A percentile compares a stretch with the other conserved stretches of the same genome.
Conservation (phyloP, 2,888 invertebrate genomes). For the Tinea semifulvella region DNA sequence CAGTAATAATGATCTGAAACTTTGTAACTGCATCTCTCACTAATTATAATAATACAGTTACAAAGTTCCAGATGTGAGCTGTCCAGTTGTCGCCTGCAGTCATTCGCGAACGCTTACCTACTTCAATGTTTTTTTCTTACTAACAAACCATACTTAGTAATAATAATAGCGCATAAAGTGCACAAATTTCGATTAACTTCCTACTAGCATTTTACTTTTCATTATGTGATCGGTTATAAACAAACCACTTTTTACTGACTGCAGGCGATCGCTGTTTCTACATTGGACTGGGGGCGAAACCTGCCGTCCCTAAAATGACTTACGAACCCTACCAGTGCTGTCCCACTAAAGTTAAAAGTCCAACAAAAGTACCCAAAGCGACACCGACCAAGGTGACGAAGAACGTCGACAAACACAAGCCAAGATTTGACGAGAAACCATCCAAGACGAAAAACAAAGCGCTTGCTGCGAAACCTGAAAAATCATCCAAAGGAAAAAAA, state of each 20-base stretch:
- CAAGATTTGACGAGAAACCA: conserved; percentile 39
- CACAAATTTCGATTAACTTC: conserved; percentile 55
- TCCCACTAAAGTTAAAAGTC: conserved; percentile 83
- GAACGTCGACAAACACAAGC: conserved; percentile 56
- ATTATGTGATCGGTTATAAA: conserved; percentile 65
- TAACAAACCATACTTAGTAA: conserved; percentile 60
- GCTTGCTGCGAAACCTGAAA: conserved; percentile 61
- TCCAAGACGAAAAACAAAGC: conserved; percentile 59
- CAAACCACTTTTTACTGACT: conserved; percentile 88
- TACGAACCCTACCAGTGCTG: conserved; percentile 94
- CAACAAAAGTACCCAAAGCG: conserved; percentile 83
- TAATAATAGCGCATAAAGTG: conserved; percentile 57
- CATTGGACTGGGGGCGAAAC: conserved; percentile 92
- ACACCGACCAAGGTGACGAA: conserved; percentile 69
- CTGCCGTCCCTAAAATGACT: conserved; percentile 77
- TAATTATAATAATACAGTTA: background rate
- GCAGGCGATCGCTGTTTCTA: conserved; percentile 98
- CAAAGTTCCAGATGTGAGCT: conserved; percentile 5
- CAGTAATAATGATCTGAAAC: conserved; percentile 20
- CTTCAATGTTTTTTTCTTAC: conserved; percentile 60
- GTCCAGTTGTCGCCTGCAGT: conserved; percentile 73
- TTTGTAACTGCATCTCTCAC: conserved; percentile 9
- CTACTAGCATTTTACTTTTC: conserved; percentile 49
- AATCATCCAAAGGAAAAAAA: conserved; percentile 73
- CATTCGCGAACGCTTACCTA: conserved; percentile 65